Evolutionary conservation across 2,797 vertebrate species (phyloP).

Genomic region (Neoniphon sammara): DNA sequence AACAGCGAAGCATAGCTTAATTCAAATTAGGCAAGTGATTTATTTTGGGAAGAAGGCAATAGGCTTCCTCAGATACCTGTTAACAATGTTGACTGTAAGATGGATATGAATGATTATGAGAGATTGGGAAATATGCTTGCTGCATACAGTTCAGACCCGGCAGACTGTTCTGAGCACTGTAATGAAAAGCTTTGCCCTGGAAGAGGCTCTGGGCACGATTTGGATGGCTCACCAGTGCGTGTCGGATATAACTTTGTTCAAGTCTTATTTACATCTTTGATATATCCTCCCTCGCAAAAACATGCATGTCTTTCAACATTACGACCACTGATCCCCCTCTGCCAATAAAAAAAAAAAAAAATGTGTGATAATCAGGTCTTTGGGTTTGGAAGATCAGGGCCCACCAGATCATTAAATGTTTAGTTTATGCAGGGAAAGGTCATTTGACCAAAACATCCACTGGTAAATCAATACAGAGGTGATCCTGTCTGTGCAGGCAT

Average conservation of each 20-base stretch:
- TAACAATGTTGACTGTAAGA: constrained; percentile 58
- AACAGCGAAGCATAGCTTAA: constrained; percentile 71
- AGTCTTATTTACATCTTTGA: constrained; percentile 20
- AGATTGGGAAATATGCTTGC: constrained; percentile 39
- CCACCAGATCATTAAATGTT: constrained; percentile 42
- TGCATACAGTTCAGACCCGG: neutral
- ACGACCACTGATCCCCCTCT: constrained; percentile 3
- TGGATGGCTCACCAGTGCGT: constrained; percentile 34
- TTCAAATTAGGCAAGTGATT: constrained; percentile 73
- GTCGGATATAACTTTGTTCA: constrained; percentile 38
- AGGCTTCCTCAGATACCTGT: constrained; percentile 68
- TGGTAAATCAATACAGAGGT: too few species aligned
- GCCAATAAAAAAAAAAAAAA: neutral
- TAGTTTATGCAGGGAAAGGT: neutral
- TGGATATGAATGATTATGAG: constrained; percentile 50
- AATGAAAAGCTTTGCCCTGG: constrained; percentile 41
- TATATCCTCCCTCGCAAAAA: constrained; percentile 21
- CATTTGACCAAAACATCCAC: too few species aligned
- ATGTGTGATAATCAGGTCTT: constrained; percentile 18
- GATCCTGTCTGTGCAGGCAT: too few species aligned
- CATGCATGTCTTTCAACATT: constrained; percentile 24
- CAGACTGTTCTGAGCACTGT: constrained; percentile 1
- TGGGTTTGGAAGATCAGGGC: constrained; percentile 27
- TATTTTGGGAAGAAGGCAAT: constrained; percentile 67
- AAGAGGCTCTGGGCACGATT: constrained; percentile 38